phyloP scores from a whole-genome alignment of 2,797 vertebrate species.

The Schizopygopsis pylzovi region DNA sequence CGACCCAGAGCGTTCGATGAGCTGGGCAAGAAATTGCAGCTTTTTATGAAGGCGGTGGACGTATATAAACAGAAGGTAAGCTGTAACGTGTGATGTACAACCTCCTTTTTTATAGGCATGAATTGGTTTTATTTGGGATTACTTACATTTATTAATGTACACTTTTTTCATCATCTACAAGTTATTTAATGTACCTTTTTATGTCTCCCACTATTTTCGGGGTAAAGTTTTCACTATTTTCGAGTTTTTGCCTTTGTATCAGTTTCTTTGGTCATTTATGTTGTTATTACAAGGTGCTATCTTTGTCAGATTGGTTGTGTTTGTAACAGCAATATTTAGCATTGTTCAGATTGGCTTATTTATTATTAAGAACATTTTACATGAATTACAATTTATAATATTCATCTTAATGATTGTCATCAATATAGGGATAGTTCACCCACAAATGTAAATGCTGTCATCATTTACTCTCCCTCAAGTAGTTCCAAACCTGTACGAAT shows the following conservation, averaged over 20 bases:
- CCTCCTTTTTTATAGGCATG: slow-evolving; percentile 15
- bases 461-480: too few species aligned
- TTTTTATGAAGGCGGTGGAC: slow-evolving; percentile 91
- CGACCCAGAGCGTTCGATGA: slow-evolving; percentile 92
- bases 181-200: slow-evolving; percentile 33
- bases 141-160: background rate
- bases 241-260: background rate
- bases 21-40: slow-evolving; percentile 90
- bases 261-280: background rate
- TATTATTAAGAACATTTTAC: background rate
- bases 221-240: background rate
- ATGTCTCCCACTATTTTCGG: slow-evolving; percentile 13
- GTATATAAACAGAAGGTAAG: slow-evolving; percentile 90
- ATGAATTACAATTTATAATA: background rate
- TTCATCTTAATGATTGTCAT: background rate
- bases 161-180: slow-evolving; percentile 32
- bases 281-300: background rate
- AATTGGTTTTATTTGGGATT: slow-evolving; percentile 34
- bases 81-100: background rate
- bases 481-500: too few species aligned
- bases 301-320: background rate
- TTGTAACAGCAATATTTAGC: background rate
- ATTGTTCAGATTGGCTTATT: background rate
- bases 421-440: background rate
- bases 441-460: too few species aligned